phyloP scores from a whole-genome alignment of 35 echinoderm and acorn worm genomes.

The Acanthaster planci region DNA sequence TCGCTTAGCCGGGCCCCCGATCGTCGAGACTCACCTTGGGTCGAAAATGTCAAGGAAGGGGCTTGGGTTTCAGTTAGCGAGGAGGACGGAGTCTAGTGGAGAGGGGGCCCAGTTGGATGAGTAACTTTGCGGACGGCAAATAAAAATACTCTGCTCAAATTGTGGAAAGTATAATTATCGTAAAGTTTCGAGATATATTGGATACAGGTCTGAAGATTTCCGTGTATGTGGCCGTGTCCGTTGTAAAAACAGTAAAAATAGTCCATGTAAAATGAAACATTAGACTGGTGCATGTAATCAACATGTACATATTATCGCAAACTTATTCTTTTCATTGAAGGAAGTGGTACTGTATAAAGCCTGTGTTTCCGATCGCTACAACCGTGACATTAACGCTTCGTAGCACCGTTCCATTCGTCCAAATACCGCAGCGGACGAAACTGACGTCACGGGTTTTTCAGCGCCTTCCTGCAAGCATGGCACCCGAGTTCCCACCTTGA shows the following conservation, averaged over 20 bases:
- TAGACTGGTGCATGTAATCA: too few relatives aligned
- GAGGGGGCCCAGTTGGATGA: background rate
- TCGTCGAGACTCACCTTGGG: constrained; percentile 15
- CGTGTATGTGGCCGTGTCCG: background rate
- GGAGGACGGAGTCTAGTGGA: background rate
- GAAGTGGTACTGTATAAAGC: too few relatives aligned
- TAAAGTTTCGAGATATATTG: background rate
- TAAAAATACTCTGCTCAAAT: background rate
- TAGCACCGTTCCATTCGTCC: too few relatives aligned
- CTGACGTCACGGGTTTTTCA: too few relatives aligned
- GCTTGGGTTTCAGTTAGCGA: background rate
- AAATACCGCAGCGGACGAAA: too few relatives aligned
- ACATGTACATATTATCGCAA: too few relatives aligned
- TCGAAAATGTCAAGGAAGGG: constrained; percentile 20
- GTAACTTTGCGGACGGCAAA: constrained; percentile 22
- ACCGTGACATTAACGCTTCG: too few relatives aligned
- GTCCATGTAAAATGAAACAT: too few relatives aligned
- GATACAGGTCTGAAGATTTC: background rate
- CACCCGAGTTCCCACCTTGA: too few relatives aligned
- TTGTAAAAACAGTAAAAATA: background rate
- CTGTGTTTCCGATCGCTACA: too few relatives aligned
- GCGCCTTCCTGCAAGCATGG: too few relatives aligned
- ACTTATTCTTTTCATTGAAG: too few relatives aligned
- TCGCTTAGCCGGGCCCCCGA: constrained; percentile 11
- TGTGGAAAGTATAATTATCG: background rate